Evolutionary conservation across 2,113 vertebrate species (phyloP).

Genomic region (Gila orcuttii): DNA sequence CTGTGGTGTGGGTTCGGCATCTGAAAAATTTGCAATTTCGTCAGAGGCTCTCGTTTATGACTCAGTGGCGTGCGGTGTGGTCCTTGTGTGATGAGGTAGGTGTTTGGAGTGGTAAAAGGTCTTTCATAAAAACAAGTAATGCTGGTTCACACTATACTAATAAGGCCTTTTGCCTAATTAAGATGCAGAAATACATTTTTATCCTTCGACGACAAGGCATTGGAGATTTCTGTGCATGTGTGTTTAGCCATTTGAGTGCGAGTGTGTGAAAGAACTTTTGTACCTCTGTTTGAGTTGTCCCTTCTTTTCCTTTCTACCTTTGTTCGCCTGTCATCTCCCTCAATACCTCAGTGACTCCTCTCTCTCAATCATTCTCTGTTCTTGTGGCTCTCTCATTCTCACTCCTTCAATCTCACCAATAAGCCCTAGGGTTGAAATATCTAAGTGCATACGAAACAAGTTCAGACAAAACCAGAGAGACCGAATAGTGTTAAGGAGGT

Average conservation of each 20-base stretch:
- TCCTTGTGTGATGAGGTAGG: conserved; percentile 26
- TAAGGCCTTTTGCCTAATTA: not conserved
- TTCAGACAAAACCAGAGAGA: conserved; percentile 68
- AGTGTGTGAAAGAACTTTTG: conserved; percentile 46
- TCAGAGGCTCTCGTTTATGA: conserved; percentile 13
- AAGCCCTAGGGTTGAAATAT: conserved; percentile 73
- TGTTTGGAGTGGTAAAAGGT: conserved; percentile 34
- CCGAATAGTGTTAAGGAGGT: conserved; percentile 69
- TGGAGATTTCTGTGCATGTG: not conserved
- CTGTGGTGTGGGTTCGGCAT: conserved; percentile 5
- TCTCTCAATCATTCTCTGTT: conserved; percentile 45
- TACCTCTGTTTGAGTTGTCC: conserved; percentile 30
- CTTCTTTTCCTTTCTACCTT: conserved; percentile 52
- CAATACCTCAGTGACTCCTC: conserved; percentile 48
- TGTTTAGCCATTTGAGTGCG: conserved; percentile 2
- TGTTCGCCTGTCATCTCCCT: conserved; percentile 58
- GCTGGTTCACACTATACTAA: conserved; percentile 47
- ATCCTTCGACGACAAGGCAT: not conserved
- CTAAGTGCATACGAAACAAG: conserved; percentile 73
- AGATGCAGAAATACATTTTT: not conserved
- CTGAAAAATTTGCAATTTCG: not conserved
- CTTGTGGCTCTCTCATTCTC: conserved; percentile 42
- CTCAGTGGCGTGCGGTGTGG: not conserved
- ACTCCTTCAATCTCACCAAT: conserved; percentile 54
- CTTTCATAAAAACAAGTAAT: conserved; percentile 46